Evolutionary conservation across 2,113 vertebrate genomes (phyloP), one percentile per base, ranked within the genome.

Genomic region (Oreamnos americanus): DNA sequence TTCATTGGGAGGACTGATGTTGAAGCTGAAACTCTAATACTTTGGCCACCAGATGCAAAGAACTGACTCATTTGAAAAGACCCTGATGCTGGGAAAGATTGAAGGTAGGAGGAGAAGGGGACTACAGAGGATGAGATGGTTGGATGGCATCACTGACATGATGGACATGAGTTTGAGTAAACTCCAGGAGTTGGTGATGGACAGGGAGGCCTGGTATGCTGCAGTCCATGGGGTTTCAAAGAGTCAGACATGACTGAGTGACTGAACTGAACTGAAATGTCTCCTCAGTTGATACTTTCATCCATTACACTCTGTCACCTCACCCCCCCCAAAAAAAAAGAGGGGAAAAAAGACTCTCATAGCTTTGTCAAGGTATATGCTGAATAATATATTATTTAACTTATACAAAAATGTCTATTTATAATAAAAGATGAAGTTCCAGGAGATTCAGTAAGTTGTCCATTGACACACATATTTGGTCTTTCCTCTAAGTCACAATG

Each of bases 121-220:
- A 39, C 0, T 0, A 23, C 5, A 23, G 67, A 71, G 67, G n/a
- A 71, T 39, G n/a, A 39, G 10, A 39, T 71, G 19, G n/a, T 12
- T 71, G n/a, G 2, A 71, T 71, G 67, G 19, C n/a, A 71, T 71
- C 67, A 71, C 5, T 6, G 19, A 71, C n/a, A 12, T 6, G 17
- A 23, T 71, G 19, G n/a, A 23, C 10, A 23, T 71, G 2, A 71
- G n/a, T 71, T 12, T 71, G 67, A 71, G 10, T 71, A 12, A 39
- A 23, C 10, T 12, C 5, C 10, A 6, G 19, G 36, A 71, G n/a
- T 39, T 71, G 67, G n/a, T 39, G 67, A 71, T 71, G 19, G n/a
- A 71, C 67, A 71, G n/a, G 10, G n/a, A 39, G n/a, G 19, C 2
- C 67, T 39, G 19, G n/a, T 11, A 1, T 12, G 19, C n/a, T 12